Evolutionary conservation across 2,797 vertebrate genomes (phyloP), one percentile per base, ranked within the genome.

Genomic region (Sebastes taczanowskii): DNA sequence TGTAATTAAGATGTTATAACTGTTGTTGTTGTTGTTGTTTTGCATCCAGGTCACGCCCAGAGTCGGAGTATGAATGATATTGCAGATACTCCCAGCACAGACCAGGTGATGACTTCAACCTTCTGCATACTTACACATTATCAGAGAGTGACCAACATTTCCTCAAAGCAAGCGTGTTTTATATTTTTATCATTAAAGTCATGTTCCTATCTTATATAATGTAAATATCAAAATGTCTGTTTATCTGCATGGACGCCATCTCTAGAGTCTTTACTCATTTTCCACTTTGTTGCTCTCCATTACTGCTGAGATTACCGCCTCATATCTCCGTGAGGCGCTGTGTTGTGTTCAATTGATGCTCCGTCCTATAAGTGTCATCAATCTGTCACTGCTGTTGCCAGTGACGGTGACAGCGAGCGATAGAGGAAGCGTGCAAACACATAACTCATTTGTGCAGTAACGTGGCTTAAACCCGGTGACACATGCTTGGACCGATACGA

Each of bases 61-160:
- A 99, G 98, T 83, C 94, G 97, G 65, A 99, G 98, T 91, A 98
- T 99, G 98, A 99, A 98, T 2, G 98, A 99, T 84, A 99, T 99
- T 89, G 95, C 97, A 0, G 97, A 96, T 25, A 95, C 97, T 0
- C 97, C 97, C 0, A 99, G 98, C 94, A 95, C 96, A 0, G 98
- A 99, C 84, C 98, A 99, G 97, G 98, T 98, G 92, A 88, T 11
- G 18, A 23, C 35, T n/a, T 62, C 2, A 7, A 14, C n/a, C 32
- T 35, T n/a, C 34, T 69, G 18, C 29, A 35, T 10, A 46, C 25
- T 29, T n/a, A n/a, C 18, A 16, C 38, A 25, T 42, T 27, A 22
- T 22, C 16, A 59, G 2, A 53, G 4, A 49, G 7, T 14, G 14
- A 35, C 58, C 23, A 32, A 60, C 49, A 52, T 71, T 68, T 72